Percentiles rank a stretch among this genome's conserved stretches.
phyloP scores from a whole-genome alignment of 2,888 invertebrate genomes.

The Megaustenia siamemsis region DNA sequence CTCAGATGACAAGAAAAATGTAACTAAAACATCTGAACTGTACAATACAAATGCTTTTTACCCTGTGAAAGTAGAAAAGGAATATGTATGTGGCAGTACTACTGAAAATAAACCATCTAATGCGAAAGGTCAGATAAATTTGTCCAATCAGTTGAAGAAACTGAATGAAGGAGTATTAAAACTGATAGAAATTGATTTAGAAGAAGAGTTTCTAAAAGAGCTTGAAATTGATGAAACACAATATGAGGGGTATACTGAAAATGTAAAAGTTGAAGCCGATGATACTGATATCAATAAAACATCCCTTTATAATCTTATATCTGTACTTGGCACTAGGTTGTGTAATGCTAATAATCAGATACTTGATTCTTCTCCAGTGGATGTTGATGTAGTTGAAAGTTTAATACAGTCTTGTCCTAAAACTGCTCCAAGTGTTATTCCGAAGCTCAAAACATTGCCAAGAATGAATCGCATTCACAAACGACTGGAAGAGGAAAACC shows the following conservation, averaged over 20 bases:
- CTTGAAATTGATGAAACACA: not conserved
- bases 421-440: slow-evolving; percentile 14
- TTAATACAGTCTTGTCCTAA: slow-evolving; percentile 44
- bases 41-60: not conserved
- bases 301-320: slow-evolving; percentile 42
- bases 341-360: not conserved
- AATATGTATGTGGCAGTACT: slow-evolving; percentile 3
- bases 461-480: slow-evolving; percentile 13
- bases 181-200: slow-evolving; percentile 45
- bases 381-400: slow-evolving; percentile 32
- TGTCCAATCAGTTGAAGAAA: slow-evolving; percentile 34
- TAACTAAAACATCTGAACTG: not conserved
- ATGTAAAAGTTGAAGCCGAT: not conserved
- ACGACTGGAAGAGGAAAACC: slow-evolving; percentile 36
- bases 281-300: not conserved
- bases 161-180: slow-evolving; percentile 50
- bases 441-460: not conserved
- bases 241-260: not conserved
- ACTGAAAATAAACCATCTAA: not conserved
- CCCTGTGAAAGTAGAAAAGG: slow-evolving; percentile 23
- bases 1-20: not conserved
- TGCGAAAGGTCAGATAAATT: not conserved
- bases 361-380: slow-evolving; percentile 17
- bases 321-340: slow-evolving; percentile 36
- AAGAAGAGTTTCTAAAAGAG: slow-evolving; percentile 40